These are phyloP conservation scores for Geophilus truncorum DNA, from an alignment of 2,888 invertebrate genomes.

Conservation along the genomic window DNA sequence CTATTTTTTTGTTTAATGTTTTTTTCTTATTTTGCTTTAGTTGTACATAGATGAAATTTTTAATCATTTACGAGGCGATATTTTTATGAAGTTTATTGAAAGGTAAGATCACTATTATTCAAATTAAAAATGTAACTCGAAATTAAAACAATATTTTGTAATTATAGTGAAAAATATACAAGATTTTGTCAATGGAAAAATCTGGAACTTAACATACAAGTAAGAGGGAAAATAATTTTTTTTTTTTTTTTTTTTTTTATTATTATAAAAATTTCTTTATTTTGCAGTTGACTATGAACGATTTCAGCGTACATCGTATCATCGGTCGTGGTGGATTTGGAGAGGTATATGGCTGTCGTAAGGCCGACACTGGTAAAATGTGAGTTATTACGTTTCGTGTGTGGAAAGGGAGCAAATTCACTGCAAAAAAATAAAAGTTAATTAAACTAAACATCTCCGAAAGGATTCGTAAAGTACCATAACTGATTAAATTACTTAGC, in stretches of 20 bases:
- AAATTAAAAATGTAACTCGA: too few species aligned
- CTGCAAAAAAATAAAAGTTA: too few species aligned
- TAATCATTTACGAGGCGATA: constrained; percentile 90
- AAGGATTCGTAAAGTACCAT: too few species aligned
- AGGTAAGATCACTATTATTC: too few species aligned
- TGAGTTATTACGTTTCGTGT: constrained; percentile 44
- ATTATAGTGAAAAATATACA: constrained; percentile 91
- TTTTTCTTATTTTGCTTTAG: constrained; percentile 46
- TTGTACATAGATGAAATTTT: constrained; percentile 99
- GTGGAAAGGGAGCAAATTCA: too few species aligned
- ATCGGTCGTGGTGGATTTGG: constrained; percentile 99
- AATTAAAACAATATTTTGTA: too few species aligned
- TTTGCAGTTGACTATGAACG: constrained; percentile 92
- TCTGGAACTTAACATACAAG: constrained; percentile 98
- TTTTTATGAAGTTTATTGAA: constrained; percentile 97
- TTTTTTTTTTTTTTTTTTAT: too few species aligned
- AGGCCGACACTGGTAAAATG: constrained; percentile 99
- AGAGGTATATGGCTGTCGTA: constrained; percentile 98
- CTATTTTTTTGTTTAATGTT: constrained; percentile 37
- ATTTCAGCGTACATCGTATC: constrained; percentile 99
- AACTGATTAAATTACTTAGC: too few species aligned
- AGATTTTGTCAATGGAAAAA: constrained; percentile 99
- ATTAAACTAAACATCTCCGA: too few species aligned
- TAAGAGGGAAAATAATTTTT: too few species aligned
- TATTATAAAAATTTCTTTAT: too few species aligned